Base-by-base conservation (phyloP, 2,888 invertebrate species). In the Dichetophora obliterata region DNA sequence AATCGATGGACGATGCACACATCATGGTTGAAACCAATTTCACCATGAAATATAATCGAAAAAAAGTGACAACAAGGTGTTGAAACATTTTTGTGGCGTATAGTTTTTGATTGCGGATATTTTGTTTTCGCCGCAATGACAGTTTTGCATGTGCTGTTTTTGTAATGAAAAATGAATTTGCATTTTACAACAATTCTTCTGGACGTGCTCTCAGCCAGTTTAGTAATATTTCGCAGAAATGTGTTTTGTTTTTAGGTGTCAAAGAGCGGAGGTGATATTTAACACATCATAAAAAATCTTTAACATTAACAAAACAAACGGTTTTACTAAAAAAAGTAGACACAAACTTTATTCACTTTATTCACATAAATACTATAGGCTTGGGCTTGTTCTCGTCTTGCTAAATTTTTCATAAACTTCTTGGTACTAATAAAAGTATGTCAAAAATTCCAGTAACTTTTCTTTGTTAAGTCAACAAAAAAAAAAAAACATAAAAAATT, bases 1-100 rank as follows among this genome's bases (percentile, higher is more conserved):
- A 43, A 11, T 14, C 31, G 5, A 31, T 43, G 43, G 57, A 4
- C 57, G 54, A 22, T 22, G 14, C 57, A 24, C 57, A 59, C 24
- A 59, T 59, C 57, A 59, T 27, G 57, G 57, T 27, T 59, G 27
- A 59, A 59, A 59, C 24, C 57, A 59, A 59, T 59, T 24, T 59
- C 24, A 27, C 57, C 57, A 11, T 24, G 16, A 27, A 59, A 59
- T 43, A 14, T 43, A 43, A 43, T 14, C 11, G 31, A 5, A 31
- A 43, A 43, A 43, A 11, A 11, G 2, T 43, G 4, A 14, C 43
- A 43, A 43, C 11, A 43, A 43, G 43, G 43, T 43, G 43, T 43
- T 14, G 43, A 43, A 43, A 43, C 14, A 43, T 43, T 43, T 43
- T 43, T 43, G 43, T 43, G 43, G 22, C 5, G 57, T 27, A 8